phyloP scores from a whole-genome alignment of 2,888 invertebrate genomes.

The Homarus gammarus region DNA sequence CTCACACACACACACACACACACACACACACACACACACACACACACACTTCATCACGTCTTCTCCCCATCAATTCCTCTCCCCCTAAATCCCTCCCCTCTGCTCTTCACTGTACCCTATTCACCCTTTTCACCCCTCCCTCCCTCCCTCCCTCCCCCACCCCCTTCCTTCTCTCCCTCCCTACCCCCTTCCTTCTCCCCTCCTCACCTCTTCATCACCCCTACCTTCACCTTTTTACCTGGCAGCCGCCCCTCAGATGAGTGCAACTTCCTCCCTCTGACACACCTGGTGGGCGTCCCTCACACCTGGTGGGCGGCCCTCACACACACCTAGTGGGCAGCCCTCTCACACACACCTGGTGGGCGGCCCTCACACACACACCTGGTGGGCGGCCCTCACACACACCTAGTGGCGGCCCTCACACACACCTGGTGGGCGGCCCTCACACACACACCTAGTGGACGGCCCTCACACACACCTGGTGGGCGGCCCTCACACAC shows the following conservation, averaged over 20 bases:
- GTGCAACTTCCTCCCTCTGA: too few relatives aligned
- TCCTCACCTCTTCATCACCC: not conserved
- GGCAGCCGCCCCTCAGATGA: not conserved
- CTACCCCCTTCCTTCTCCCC: not conserved
- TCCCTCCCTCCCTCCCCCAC: not conserved
- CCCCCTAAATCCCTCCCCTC: not conserved
- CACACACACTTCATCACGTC: not conserved
- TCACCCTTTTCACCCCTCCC: not conserved
- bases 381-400: too few relatives aligned
- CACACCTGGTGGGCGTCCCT: too few relatives aligned
- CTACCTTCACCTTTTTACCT: not conserved
- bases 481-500: not conserved
- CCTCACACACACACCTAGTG: too few relatives aligned
- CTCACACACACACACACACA: not conserved
- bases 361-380: too few relatives aligned
- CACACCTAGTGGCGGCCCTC: too few relatives aligned
- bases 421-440: too few relatives aligned
- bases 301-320: too few relatives aligned
- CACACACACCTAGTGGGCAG: too few relatives aligned
- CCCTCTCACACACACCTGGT: too few relatives aligned
- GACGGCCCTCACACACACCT: too few relatives aligned
- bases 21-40: not conserved
- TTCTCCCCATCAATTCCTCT: not conserved
- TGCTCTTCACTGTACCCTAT: not conserved
- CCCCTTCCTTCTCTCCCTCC: not conserved